Evolutionary conservation across 2,888 invertebrate species (phyloP).

Genomic region (Cosmorhoe ocellata): DNA sequence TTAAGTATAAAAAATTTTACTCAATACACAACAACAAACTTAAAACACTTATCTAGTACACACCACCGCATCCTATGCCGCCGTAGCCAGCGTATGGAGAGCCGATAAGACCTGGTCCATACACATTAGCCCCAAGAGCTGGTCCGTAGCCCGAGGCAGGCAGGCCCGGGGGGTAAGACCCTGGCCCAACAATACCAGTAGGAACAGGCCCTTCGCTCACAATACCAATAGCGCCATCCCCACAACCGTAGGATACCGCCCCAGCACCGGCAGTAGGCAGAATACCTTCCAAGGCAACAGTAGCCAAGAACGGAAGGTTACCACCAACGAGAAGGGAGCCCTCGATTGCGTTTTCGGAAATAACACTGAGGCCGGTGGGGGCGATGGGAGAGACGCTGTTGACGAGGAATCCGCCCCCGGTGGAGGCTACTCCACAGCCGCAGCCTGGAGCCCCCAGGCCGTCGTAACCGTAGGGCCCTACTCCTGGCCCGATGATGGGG

Average conservation of each 20-base stretch:
- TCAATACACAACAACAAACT: constrained; percentile 19
- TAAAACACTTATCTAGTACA: constrained; percentile 13
- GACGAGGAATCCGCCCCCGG: constrained; percentile 49
- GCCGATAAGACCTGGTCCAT: constrained; percentile 17
- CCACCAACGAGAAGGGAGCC: constrained; percentile 50
- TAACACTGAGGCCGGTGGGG: constrained; percentile 50
- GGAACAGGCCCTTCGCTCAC: constrained; percentile 31
- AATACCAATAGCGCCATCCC: constrained; percentile 44
- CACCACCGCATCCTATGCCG: constrained; percentile 22
- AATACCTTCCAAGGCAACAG: constrained; percentile 49
- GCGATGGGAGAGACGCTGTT: constrained; percentile 48
- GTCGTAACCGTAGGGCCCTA: constrained; percentile 12
- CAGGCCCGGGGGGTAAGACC: constrained; percentile 22
- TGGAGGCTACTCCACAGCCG: constrained; percentile 40
- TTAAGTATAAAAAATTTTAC: not conserved
- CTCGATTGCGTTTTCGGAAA: constrained; percentile 54
- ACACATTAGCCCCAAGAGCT: constrained; percentile 10
- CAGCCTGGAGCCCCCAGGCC: constrained; percentile 25
- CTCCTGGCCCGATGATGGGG: constrained; percentile 21
- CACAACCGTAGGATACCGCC: constrained; percentile 51
- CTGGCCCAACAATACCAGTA: constrained; percentile 25
- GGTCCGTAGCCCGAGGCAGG: constrained; percentile 17
- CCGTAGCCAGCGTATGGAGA: constrained; percentile 12
- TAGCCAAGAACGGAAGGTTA: constrained; percentile 54
- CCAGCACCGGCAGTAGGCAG: constrained; percentile 52